Percentiles rank a stretch among this genome's conserved stretches.
These are phyloP conservation scores for Sycophaga agraensis DNA, from an alignment of 1,140 invertebrate species.

Conservation along the genomic window DNA sequence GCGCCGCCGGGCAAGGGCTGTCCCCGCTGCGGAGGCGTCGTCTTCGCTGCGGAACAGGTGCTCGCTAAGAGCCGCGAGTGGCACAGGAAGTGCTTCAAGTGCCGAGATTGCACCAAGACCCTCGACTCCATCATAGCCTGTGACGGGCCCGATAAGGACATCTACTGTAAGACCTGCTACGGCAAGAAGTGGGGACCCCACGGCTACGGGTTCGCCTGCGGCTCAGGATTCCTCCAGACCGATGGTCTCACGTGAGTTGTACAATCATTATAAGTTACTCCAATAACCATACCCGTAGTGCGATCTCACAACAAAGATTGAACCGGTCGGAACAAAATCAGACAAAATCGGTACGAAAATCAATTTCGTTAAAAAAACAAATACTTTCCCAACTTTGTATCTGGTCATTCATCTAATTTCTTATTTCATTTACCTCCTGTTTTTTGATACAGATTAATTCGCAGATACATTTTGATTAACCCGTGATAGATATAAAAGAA, in stretches of 20 bases:
- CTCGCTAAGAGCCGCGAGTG: conserved; percentile 87
- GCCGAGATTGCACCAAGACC: conserved; percentile 87
- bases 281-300: too few species aligned
- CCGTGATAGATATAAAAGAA: too few species aligned
- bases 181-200: conserved; percentile 92
- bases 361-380: too few species aligned
- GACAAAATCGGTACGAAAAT: too few species aligned
- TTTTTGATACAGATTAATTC: too few species aligned
- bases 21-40: conserved; percentile 84
- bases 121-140: conserved; percentile 92
- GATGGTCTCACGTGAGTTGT: conserved; percentile 79
- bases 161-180: conserved; percentile 93
- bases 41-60: conserved; percentile 88
- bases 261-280: not conserved
- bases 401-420: too few species aligned
- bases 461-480: too few species aligned
- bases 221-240: conserved; percentile 89
- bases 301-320: too few species aligned
- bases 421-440: too few species aligned
- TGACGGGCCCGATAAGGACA: conserved; percentile 84
- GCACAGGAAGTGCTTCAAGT: conserved; percentile 99
- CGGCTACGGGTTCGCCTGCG: conserved; percentile 92
- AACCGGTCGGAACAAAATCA: too few species aligned
- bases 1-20: conserved; percentile 84
- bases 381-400: too few species aligned